Conservation (phyloP, 2,888 invertebrate genomes). For the Cataglyphis cursor region DNA sequence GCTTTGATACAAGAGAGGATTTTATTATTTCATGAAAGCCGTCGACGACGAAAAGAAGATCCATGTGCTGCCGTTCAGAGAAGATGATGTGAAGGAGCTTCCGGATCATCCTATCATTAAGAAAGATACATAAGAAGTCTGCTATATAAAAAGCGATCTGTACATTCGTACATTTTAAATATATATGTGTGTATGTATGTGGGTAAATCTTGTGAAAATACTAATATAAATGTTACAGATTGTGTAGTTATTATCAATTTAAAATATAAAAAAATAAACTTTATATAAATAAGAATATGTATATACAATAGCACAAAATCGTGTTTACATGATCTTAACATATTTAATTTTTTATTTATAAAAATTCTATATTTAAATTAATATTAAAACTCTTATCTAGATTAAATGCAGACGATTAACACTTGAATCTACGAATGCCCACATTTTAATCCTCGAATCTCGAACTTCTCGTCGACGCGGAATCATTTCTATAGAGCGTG, state of each 20-base stretch:
- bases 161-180: not conserved
- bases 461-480: constrained; percentile 13
- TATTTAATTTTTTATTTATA: not conserved
- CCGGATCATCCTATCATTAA: constrained; percentile 29
- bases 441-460: constrained; percentile 38
- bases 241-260: not conserved
- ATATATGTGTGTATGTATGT: too few relatives aligned
- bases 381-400: too few relatives aligned
- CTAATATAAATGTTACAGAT: not conserved
- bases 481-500: constrained; percentile 48
- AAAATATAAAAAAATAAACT: not conserved
- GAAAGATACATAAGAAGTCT: not conserved
- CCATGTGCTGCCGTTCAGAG: constrained; percentile 31
- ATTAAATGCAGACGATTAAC: constrained; percentile 17
- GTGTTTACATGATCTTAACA: not conserved
- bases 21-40: constrained; percentile 61
- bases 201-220: not conserved
- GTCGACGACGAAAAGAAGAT: constrained; percentile 43
- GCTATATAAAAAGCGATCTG: not conserved
- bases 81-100: constrained; percentile 22
- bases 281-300: not conserved
- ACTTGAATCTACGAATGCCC: not conserved
- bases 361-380: not conserved
- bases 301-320: not conserved
- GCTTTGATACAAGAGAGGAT: constrained; percentile 50